phyloP scores from a whole-genome alignment of 1,140 invertebrate species.

The Zaprionus taronus region DNA sequence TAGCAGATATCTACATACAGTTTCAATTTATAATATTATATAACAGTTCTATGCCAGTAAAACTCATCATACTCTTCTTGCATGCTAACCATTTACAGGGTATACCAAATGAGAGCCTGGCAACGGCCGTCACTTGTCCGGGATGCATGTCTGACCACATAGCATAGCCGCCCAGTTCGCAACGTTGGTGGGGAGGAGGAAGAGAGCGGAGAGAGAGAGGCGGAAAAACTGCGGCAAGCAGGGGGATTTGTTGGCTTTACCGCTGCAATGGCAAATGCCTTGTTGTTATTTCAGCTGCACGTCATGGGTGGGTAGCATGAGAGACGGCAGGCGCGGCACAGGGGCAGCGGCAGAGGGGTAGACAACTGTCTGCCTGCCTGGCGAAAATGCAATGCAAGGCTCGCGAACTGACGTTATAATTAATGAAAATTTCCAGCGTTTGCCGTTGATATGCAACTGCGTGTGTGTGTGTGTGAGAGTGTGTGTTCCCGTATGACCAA shows the following conservation, averaged over 20 bases:
- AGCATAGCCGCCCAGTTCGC: constrained; percentile 25
- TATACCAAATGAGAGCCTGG: constrained; percentile 45
- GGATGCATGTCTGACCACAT: constrained; percentile 43
- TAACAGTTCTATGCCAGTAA: background rate
- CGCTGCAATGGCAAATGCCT: constrained; percentile 43
- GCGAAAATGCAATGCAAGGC: constrained; percentile 51
- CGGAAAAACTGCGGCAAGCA: background rate
- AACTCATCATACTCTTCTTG: background rate
- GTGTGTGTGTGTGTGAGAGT: constrained; percentile 30
- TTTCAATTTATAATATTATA: background rate
- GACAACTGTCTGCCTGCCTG: constrained; percentile 43
- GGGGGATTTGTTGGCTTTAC: constrained; percentile 50
- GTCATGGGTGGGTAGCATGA: constrained; percentile 29
- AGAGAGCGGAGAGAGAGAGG: background rate
- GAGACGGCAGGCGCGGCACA: too few relatives aligned
- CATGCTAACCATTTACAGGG: constrained; percentile 10
- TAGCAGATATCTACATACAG: too few relatives aligned
- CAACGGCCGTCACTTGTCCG: constrained; percentile 45
- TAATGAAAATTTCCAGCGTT: constrained; percentile 77
- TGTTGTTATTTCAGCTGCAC: constrained; percentile 75
- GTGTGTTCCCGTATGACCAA: constrained; percentile 32
- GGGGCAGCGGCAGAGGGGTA: background rate
- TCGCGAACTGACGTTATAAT: constrained; percentile 74
- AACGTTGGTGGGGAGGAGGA: background rate
- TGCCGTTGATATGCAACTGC: constrained; percentile 37